A percentile compares a stretch with the other conserved stretches of the same genome.
Evolutionary conservation across 2,888 invertebrate genomes (phyloP).

Genomic region (Alcis repandata): DNA sequence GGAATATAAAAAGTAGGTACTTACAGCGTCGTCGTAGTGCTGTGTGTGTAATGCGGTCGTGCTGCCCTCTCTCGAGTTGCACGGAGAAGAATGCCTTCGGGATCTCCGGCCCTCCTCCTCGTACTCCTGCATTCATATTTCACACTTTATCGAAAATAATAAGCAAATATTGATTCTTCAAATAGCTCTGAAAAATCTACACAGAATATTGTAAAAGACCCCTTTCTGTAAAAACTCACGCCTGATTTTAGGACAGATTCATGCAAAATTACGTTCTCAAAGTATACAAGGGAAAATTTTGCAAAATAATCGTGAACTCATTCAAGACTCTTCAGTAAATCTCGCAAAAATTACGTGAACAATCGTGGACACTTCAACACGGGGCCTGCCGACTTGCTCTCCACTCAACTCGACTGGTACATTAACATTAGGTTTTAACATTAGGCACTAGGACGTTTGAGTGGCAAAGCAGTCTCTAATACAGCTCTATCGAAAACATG

Average conservation of each 20-base stretch:
- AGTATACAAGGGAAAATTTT: constrained; percentile 2
- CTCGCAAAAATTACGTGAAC: constrained; percentile 23
- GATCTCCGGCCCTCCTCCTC: constrained; percentile 88
- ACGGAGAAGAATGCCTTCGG: constrained; percentile 90
- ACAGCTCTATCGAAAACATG: constrained; percentile 55
- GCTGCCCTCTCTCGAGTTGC: constrained; percentile 89
- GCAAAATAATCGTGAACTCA: constrained; percentile 24
- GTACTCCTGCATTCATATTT: constrained; percentile 86
- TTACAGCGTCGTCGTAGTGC: constrained; percentile 88
- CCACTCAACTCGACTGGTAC: constrained; percentile 23
- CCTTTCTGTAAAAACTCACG: constrained; percentile 7
- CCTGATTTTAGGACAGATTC: constrained; percentile 15
- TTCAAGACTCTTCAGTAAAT: constrained; percentile 31
- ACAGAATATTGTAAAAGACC: too few relatives aligned
- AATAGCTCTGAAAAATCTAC: background rate
- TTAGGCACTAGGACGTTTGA: constrained; percentile 8
- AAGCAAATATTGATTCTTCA: background rate
- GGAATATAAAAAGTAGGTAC: constrained; percentile 50
- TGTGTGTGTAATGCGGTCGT: constrained; percentile 87
- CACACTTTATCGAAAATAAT: constrained; percentile 13
- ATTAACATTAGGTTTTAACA: constrained; percentile 5
- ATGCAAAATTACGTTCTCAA: constrained; percentile 20
- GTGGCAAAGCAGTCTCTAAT: constrained; percentile 49
- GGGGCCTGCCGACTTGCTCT: constrained; percentile 7
- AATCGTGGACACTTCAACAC: constrained; percentile 28